A percentile compares a stretch with the other conserved stretches of the same genome.
Conservation (phyloP, 2,888 invertebrate genomes). For the Tetragonisca angustula region DNA sequence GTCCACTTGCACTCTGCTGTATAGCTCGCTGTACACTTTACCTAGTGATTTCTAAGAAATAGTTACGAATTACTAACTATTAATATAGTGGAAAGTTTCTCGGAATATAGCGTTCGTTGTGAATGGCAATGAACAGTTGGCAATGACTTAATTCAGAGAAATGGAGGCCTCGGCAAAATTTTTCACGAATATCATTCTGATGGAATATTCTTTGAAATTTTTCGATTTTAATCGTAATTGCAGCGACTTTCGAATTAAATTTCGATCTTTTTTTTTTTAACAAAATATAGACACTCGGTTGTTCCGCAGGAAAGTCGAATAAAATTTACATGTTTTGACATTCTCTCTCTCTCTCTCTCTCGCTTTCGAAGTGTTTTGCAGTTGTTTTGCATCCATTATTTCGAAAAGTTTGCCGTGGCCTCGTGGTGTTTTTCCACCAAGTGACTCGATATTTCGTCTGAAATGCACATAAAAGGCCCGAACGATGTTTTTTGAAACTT, state of each 20-base stretch:
- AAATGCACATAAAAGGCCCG: neutral
- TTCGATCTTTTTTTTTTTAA: neutral
- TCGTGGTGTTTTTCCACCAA: conserved; percentile 9
- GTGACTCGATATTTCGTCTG: too few species aligned
- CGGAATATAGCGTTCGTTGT: neutral
- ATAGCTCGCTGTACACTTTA: neutral
- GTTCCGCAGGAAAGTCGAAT: neutral
- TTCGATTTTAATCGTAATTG: neutral
- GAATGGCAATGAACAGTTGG: neutral
- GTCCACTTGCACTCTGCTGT: neutral
- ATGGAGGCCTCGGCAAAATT: neutral
- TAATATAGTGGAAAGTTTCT: neutral
- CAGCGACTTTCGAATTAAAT: neutral
- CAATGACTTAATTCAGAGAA: neutral
- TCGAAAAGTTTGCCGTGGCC: conserved; percentile 36
- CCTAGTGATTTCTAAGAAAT: neutral
- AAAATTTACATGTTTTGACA: conserved; percentile 31
- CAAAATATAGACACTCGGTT: neutral
- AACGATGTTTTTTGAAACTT: neutral
- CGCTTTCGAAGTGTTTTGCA: neutral
- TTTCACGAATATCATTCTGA: neutral
- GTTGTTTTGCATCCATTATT: conserved; percentile 59
- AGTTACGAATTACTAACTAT: neutral
- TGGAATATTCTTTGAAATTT: neutral
- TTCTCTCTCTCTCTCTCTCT: neutral